Evolutionary conservation across 2,797 vertebrate genomes (phyloP).

Genomic region (Sebastes variabilis): DNA sequence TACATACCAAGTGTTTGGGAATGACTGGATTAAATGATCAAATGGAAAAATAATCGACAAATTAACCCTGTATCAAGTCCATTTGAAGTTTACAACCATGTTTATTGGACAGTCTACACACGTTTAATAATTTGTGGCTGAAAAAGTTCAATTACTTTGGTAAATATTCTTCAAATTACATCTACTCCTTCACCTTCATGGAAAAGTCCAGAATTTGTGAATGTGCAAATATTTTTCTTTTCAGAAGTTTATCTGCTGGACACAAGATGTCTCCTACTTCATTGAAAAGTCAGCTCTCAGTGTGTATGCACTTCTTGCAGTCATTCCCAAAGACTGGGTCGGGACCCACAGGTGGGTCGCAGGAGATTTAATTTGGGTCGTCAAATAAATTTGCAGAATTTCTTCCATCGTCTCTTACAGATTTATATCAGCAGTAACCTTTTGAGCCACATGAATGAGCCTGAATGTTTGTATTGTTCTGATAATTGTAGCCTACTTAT

Average conservation of each 20-base stretch:
- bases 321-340: too few relatives aligned
- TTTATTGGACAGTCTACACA: neutral
- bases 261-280: neutral
- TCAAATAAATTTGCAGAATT: too few relatives aligned
- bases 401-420: too few relatives aligned
- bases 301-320: neutral
- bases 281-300: neutral
- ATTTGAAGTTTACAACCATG: neutral
- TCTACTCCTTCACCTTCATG: neutral
- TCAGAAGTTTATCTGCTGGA: neutral
- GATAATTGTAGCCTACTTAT: too few relatives aligned
- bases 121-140: neutral
- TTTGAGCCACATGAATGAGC: too few relatives aligned
- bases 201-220: neutral
- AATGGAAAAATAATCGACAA: neutral
- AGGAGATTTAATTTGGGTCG: too few relatives aligned
- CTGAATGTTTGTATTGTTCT: too few relatives aligned
- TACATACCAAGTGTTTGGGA: too few relatives aligned
- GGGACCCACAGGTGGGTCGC: too few relatives aligned
- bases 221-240: neutral
- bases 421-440: too few relatives aligned
- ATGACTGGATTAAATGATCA: neutral
- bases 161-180: neutral
- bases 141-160: neutral
- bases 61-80: neutral